A percentile compares a stretch with the other conserved stretches of the same genome.
phyloP scores from a whole-genome alignment of 2,888 invertebrate species.

The Gnatocerus cornutus region DNA sequence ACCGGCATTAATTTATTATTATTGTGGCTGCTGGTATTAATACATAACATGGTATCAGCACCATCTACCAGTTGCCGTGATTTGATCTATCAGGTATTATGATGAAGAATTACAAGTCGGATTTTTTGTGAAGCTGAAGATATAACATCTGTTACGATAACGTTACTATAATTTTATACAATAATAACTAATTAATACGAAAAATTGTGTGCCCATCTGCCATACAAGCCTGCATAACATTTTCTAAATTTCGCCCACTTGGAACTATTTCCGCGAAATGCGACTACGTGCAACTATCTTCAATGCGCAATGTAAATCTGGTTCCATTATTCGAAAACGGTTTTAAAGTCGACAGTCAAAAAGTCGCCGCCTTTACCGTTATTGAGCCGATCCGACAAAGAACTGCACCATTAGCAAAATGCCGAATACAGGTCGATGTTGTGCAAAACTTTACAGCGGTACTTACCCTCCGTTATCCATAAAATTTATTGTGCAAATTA shows the following conservation, averaged over 20 bases:
- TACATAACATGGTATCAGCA: background rate
- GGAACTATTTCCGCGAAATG: no score
- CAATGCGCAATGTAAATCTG: no score
- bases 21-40: slow-evolving; percentile 4
- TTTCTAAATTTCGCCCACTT: no score
- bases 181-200: no score
- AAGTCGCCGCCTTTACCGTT: slow-evolving; percentile 34
- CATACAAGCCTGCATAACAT: no score
- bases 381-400: slow-evolving; percentile 32
- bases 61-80: background rate
- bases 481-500: slow-evolving; percentile 40
- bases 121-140: background rate
- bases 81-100: background rate
- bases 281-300: no score
- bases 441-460: slow-evolving; percentile 30
- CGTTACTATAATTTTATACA: no score
- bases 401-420: slow-evolving; percentile 25
- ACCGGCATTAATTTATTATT: background rate
- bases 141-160: background rate
- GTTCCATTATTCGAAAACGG: background rate
- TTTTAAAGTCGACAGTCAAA: slow-evolving; percentile 12
- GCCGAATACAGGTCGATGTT: slow-evolving; percentile 21
- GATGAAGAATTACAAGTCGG: background rate
- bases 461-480: slow-evolving; percentile 38
- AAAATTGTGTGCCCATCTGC: no score